These are phyloP conservation scores for Gastracanthus pulcherrimus DNA, from an alignment of 2,888 invertebrate genomes.

Conservation along the genomic window DNA sequence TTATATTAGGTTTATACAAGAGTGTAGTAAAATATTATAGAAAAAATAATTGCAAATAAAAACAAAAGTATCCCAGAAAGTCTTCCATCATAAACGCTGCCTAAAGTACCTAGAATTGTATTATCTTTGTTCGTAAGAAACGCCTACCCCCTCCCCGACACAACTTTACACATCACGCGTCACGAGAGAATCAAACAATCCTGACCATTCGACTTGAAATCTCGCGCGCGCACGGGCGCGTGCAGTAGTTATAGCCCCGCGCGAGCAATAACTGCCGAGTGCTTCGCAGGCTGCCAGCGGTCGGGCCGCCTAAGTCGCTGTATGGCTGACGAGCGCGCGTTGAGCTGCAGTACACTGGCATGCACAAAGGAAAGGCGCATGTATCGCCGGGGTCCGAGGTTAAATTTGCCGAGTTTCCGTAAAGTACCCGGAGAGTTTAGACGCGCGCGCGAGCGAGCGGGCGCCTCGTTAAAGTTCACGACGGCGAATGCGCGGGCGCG, in stretches of 20 bases:
- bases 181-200: conserved; percentile 30
- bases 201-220: conserved; percentile 25
- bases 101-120: background rate
- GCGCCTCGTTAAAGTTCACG: conserved; percentile 59
- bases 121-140: background rate
- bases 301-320: no score
- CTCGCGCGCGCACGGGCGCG: no score
- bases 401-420: conserved; percentile 49
- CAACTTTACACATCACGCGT: background rate
- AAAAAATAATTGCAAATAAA: no score
- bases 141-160: background rate
- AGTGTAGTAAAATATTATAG: no score
- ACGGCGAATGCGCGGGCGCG: conserved; percentile 31
- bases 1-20: no score
- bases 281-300: no score
- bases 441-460: conserved; percentile 54
- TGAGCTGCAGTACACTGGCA: background rate
- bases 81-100: background rate
- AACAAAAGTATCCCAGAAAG: no score
- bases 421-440: conserved; percentile 51
- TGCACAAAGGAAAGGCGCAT: background rate
- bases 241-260: background rate
- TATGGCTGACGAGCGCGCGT: no score
- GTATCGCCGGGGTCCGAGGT: conserved; percentile 35
- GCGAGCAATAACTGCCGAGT: conserved; percentile 17